These are phyloP conservation scores for Dromiciops gliroides DNA, from an alignment of 2,113 vertebrate species.

Conservation along the genomic window DNA sequence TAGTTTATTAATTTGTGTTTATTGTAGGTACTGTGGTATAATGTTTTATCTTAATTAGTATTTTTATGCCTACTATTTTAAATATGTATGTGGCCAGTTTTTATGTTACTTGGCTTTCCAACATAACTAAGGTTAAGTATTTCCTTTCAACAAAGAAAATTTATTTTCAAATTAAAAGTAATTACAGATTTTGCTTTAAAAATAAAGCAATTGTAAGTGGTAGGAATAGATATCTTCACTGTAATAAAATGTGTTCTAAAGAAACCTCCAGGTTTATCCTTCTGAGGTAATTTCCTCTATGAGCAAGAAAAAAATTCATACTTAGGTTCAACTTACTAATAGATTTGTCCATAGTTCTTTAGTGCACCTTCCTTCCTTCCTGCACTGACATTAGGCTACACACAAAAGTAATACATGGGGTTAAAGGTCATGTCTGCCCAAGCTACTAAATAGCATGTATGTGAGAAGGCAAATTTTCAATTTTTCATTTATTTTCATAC, in stretches of 20 bases:
- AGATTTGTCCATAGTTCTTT: not conserved
- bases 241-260: slow-evolving; percentile 29
- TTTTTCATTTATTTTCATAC: not conserved
- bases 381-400: not conserved
- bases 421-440: not conserved
- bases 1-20: slow-evolving; percentile 85
- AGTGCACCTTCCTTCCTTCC: not conserved
- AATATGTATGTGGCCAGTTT: slow-evolving; percentile 74
- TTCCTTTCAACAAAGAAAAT: slow-evolving; percentile 70
- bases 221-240: slow-evolving; percentile 7
- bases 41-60: slow-evolving; percentile 85
- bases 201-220: slow-evolving; percentile 42
- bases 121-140: slow-evolving; percentile 73
- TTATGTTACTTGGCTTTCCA: slow-evolving; percentile 74
- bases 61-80: slow-evolving; percentile 83
- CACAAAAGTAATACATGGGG: not conserved
- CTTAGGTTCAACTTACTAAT: slow-evolving; percentile 15
- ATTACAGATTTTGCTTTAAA: slow-evolving; percentile 75
- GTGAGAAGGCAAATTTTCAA: not conserved
- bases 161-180: slow-evolving; percentile 82
- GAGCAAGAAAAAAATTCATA: not conserved
- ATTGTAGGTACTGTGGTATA: slow-evolving; percentile 75
- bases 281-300: slow-evolving; percentile 4
- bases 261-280: slow-evolving; percentile 23
- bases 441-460: not conserved